Evolutionary conservation across 2,888 invertebrate species (phyloP).

Genomic region (Andrena hattorfiana): DNA sequence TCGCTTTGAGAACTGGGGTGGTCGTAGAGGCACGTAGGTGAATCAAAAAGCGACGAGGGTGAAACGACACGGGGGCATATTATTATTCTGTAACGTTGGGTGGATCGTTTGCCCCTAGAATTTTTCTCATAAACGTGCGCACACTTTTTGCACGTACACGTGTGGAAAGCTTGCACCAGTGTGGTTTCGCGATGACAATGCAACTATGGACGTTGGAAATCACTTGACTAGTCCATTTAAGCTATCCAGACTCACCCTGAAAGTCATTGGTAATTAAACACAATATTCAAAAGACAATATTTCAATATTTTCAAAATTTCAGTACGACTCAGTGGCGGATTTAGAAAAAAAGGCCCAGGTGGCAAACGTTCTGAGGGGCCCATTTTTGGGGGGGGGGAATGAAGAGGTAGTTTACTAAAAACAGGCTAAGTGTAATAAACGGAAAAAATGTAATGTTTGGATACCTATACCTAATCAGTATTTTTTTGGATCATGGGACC

Average conservation of each 20-base stretch:
- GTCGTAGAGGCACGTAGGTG: slow-evolving; percentile 68
- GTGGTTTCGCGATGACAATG: neutral
- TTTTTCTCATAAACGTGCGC: slow-evolving; percentile 21
- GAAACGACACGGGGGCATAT: slow-evolving; percentile 45
- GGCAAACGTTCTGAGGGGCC: too few species aligned
- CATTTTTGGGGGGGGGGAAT: too few species aligned
- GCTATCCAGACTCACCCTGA: neutral
- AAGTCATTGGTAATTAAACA: neutral
- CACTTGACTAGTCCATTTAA: neutral
- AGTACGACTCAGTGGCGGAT: too few species aligned
- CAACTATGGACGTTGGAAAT: neutral
- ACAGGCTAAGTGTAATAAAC: too few species aligned
- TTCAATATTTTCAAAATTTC: neutral
- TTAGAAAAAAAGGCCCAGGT: too few species aligned
- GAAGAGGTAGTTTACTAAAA: too few species aligned
- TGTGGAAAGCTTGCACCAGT: neutral
- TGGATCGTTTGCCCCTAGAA: slow-evolving; percentile 14
- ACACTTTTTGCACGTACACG: neutral
- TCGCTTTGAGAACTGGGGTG: slow-evolving; percentile 58
- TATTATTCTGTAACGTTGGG: slow-evolving; percentile 43
- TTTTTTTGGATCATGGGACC: too few species aligned
- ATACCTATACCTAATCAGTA: too few species aligned
- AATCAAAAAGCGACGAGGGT: slow-evolving; percentile 74
- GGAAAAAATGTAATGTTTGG: too few species aligned
- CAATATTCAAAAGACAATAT: neutral